phyloP scores from a whole-genome alignment of 2,113 vertebrate genomes.

The Aegithalos caudatus region DNA sequence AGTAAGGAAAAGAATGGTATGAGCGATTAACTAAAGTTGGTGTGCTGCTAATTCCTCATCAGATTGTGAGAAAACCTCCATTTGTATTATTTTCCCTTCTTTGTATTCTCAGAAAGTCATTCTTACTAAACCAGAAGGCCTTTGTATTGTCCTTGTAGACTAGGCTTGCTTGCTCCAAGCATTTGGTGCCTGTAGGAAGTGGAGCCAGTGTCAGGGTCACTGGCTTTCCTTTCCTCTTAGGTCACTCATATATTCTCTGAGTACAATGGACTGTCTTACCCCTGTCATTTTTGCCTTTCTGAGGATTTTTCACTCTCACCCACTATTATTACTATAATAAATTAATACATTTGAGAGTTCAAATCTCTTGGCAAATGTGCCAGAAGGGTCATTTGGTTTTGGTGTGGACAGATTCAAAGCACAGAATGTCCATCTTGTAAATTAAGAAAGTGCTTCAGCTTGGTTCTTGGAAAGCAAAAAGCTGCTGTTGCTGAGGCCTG shows the following conservation, averaged over 20 bases:
- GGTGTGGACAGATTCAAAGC: background rate
- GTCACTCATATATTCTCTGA: background rate
- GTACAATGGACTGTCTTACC: background rate
- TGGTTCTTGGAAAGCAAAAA: background rate
- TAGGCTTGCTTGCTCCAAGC: background rate
- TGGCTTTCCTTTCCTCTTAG: background rate
- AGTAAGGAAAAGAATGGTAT: background rate
- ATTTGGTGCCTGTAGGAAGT: background rate
- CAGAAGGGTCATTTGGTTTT: background rate
- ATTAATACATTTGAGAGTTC: background rate
- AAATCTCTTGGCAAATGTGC: background rate
- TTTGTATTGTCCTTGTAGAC: background rate
- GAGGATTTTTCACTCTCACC: background rate
- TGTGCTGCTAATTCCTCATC: background rate
- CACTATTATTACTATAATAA: background rate
- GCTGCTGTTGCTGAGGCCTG: background rate
- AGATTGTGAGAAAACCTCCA: background rate
- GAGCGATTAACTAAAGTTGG: rapidly evolving
- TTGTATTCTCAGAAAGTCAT: background rate
- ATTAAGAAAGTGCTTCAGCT: background rate
- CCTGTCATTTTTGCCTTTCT: background rate
- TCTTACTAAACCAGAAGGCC: background rate
- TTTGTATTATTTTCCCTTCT: background rate
- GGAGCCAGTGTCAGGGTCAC: background rate
- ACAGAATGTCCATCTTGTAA: background rate